These are phyloP conservation scores for Thysanoteuthis rhombus DNA, from an alignment of 2,888 invertebrate species.

Conservation along the genomic window DNA sequence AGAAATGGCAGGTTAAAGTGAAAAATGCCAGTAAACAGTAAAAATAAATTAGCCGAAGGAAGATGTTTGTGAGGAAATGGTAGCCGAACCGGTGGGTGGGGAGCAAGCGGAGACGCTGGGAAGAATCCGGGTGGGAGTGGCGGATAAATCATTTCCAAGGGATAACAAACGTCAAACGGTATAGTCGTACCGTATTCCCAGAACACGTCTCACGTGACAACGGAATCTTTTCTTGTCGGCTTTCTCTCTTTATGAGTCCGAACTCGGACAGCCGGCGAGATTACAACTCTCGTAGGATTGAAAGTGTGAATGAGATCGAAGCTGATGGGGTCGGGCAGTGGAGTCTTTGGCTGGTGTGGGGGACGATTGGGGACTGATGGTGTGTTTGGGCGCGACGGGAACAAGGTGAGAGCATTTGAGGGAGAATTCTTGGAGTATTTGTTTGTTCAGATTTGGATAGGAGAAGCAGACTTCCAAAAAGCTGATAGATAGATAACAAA, in stretches of 20 bases:
- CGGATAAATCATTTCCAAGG: neutral
- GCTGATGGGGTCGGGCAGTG: neutral
- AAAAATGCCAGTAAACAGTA: no score
- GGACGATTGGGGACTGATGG: neutral
- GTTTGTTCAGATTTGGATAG: no score
- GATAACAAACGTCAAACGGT: neutral
- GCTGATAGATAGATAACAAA: no score
- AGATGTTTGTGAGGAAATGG: no score
- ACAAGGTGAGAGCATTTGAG: neutral
- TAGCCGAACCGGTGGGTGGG: neutral
- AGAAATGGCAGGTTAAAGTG: no score
- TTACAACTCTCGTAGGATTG: neutral
- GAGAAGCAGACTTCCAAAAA: no score
- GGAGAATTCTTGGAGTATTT: no score
- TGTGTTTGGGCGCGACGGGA: neutral
- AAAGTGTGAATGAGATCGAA: neutral
- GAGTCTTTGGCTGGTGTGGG: neutral
- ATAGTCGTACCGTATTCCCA: neutral
- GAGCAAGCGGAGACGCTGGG: neutral
- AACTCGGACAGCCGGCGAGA: neutral
- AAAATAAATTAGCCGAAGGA: no score
- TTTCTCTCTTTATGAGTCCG: neutral
- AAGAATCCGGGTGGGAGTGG: neutral
- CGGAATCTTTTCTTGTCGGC: slow-evolving; percentile 12
- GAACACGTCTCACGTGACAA: neutral